Conservation (phyloP, 1,140 invertebrate species). For the Achatina immaculata region DNA sequence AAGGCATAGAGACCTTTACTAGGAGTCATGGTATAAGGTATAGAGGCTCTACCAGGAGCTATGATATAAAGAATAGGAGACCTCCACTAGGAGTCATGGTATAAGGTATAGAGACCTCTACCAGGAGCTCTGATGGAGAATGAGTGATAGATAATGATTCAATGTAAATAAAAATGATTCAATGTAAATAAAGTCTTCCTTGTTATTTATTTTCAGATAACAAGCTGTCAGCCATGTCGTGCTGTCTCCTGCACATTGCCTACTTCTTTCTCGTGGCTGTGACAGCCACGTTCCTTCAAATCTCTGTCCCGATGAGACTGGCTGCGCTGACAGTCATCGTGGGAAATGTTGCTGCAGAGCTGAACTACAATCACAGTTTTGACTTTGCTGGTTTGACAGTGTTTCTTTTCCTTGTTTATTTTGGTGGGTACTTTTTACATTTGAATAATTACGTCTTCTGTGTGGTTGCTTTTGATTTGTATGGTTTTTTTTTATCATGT, state of each 20-base stretch:
- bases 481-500: neutral
- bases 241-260: conserved; percentile 58
- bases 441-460: neutral
- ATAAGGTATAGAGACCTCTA: too few relatives aligned
- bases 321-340: conserved; percentile 50
- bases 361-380: conserved; percentile 50
- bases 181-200: too few relatives aligned
- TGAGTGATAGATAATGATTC: too few relatives aligned
- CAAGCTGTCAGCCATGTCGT: conserved; percentile 56
- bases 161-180: too few relatives aligned
- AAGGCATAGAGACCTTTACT: too few relatives aligned
- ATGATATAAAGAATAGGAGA: too few relatives aligned
- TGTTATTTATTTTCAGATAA: conserved; percentile 54
- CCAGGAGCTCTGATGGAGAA: too few relatives aligned
- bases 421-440: conserved; percentile 51
- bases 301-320: conserved; percentile 48
- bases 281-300: conserved; percentile 56
- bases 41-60: too few relatives aligned
- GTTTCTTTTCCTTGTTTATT: conserved; percentile 48
- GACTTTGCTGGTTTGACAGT: conserved; percentile 55
- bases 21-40: too few relatives aligned
- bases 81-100: too few relatives aligned
- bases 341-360: conserved; percentile 51
- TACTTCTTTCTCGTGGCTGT: conserved; percentile 65
- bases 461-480: neutral